Base-by-base conservation (phyloP, 2,888 invertebrate genomes). In the Embidobia sp. region DNA sequence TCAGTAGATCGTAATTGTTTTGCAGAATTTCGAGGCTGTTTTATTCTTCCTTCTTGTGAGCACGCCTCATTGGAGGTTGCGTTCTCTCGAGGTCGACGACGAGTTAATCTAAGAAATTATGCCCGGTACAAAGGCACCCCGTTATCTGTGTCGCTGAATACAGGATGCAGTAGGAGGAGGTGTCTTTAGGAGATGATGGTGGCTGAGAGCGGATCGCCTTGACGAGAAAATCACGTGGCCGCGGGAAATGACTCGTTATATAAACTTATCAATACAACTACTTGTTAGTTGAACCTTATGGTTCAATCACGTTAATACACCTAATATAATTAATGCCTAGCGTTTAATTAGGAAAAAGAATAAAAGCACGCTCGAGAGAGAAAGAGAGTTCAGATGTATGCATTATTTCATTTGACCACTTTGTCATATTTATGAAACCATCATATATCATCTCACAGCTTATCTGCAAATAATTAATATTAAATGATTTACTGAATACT, bases 241-340 rank as follows among this genome's bases (percentile, higher is more conserved):
- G 85, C 86, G 87, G 87, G 85, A 89, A 89, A 87, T 89, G 87
- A 89, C 87, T 86, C 83, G 88, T 89, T 88, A 89, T 86, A 87
- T 88, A 88, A 89, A 88, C 85, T 84, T 86, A 87, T 83, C 82
- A 88, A 87, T 86, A 86, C 83, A 83, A 78, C 69, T 77, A 77
- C 66, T 73, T 79, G 81, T 80, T 83, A 70, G 80, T 79, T 77
- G 80, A 73, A 75, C 82, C 82, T 80, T 77, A 79, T 84, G 63
- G 72, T 57, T 70, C 70, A 76, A 66, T 67, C 53, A 40, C 33
- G 35, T 48, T 59, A 53, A 61, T 49, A 22, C 16, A 26, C n/a
- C 29, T 18, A 42, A 40, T 55, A 29, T 55, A 55, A 55, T 59
- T 59, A 40, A 31, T 22, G 4, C 18, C 11, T 8, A 15, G 37